A percentile compares a stretch with the other conserved stretches of the same genome.
Evolutionary conservation across 2,888 invertebrate genomes (phyloP).

Genomic region (Cheilosia impressa): DNA sequence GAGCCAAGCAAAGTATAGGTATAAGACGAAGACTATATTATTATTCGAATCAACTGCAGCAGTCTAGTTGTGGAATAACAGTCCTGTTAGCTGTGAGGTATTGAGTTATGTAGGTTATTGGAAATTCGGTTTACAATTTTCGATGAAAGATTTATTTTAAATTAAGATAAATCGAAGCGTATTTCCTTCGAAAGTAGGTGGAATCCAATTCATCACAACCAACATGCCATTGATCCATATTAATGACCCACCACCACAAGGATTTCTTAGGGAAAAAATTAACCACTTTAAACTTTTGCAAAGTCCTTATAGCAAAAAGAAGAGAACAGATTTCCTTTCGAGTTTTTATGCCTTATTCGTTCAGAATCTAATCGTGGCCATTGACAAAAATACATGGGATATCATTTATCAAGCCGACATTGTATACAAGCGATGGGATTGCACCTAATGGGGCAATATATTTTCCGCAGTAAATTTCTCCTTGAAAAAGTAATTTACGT

Average conservation of each 20-base stretch:
- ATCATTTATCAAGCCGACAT: conserved; percentile 55
- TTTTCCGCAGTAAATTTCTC: conserved; percentile 29
- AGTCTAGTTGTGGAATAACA: not conserved
- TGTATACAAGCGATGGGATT: conserved; percentile 44
- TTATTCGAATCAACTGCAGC: not conserved
- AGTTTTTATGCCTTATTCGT: conserved; percentile 22
- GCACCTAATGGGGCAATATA: conserved; percentile 58
- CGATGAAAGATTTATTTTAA: no score
- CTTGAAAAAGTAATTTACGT: conserved; percentile 54
- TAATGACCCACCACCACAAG: conserved; percentile 16
- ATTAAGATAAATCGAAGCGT: no score
- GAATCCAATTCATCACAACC: not conserved
- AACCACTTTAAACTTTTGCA: conserved; percentile 39
- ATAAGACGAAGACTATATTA: not conserved
- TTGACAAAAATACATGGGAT: conserved; percentile 35
- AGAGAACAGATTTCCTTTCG: not conserved
- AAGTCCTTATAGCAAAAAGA: no score
- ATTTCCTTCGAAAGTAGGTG: not conserved
- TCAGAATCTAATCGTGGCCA: conserved; percentile 37
- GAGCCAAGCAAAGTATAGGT: not conserved
- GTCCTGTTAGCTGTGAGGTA: no score
- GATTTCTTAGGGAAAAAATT: conserved; percentile 31
- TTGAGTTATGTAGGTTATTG: no score
- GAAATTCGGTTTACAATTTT: no score
- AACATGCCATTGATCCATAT: conserved; percentile 27